Base-by-base conservation (phyloP, 1,140 invertebrate genomes). In the Megalonaias nervosa region DNA sequence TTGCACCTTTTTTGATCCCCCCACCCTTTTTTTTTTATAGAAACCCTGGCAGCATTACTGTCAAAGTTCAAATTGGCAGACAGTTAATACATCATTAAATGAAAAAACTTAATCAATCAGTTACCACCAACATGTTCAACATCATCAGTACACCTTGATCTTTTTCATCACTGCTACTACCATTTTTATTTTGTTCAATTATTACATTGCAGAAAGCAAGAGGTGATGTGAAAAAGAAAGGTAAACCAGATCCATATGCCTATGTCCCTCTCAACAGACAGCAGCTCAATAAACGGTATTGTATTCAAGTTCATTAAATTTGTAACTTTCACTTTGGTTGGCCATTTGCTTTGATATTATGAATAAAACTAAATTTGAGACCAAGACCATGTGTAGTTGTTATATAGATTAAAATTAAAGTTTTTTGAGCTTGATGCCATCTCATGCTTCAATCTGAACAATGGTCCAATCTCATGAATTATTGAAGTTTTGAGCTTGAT, bases 141-240 rank as follows among this genome's bases (percentile, higher is more conserved):
- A 48, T 48, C 38, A 48, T 48, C 6, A 9, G 11, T 48, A 48
- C 38, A 48, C 38, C 38, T 9, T 48, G 11, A 48, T 48, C 6
- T 48, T 48, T 48, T 6, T 11, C 38, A 48, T 48, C 38, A 48
- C 38, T 48, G 38, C 38, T 67, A 48, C 55, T 5, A 23, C 17
- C 66, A n/a, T 23, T 31, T 31, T 5, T 67, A 9, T 23, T 84
- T 31, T 31, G 26, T 31, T 31, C 26, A 31, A 31, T 31, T 31
- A 31, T 31, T 31, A 31, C 26, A 31, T 31, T 83, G 60, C 81
- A 91, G 90, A 97, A 97, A 91, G 95, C 94, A 21, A 92, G 92
- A 73, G 96, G 97, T 17, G 97, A 98, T 90, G 91, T 97, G 62
- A 98, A 97, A 90, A 94, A 94, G 86, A 96, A 95, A 82, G 96